These are phyloP conservation scores for Aphidius colemani DNA, from an alignment of 2,888 invertebrate genomes.

Conservation along the genomic window DNA sequence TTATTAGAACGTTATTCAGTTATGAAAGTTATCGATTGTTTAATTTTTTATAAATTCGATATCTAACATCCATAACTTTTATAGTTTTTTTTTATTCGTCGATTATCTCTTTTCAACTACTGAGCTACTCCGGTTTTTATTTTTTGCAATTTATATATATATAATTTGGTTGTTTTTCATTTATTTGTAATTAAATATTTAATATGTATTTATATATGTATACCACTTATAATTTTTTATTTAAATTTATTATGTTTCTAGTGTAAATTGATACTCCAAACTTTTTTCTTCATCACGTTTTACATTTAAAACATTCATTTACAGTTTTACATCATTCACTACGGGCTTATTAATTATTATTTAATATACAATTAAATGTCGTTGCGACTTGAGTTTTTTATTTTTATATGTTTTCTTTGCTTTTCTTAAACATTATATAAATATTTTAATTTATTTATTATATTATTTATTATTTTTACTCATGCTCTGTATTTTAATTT, in stretches of 20 bases:
- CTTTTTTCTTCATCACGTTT: conserved; percentile 32
- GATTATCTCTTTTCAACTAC: conserved; percentile 14
- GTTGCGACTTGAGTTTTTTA: conserved; percentile 17
- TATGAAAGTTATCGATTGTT: conserved; percentile 51
- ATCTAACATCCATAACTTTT: conserved; percentile 14
- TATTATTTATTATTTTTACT: not conserved
- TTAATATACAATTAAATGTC: conserved; percentile 36
- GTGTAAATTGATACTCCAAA: conserved; percentile 26
- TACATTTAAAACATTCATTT: conserved; percentile 55
- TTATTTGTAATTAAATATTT: not conserved
- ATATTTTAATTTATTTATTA: conserved; percentile 7
- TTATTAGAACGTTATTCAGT: conserved; percentile 57
- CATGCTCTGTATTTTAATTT: not conserved
- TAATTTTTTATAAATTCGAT: conserved; percentile 42
- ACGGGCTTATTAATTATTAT: conserved; percentile 31
- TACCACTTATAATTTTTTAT: conserved; percentile 27
- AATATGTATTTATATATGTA: conserved; percentile 19
- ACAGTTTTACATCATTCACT: conserved; percentile 43
- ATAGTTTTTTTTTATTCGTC: conserved; percentile 8
- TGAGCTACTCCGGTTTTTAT: conserved; percentile 24
- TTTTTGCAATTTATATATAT: too few relatives aligned
- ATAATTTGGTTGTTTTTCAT: too few relatives aligned
- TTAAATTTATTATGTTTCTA: conserved; percentile 33
- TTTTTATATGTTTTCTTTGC: too few relatives aligned
- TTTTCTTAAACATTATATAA: not conserved